A percentile compares a stretch with the other conserved stretches of the same genome.
Evolutionary conservation across 2,888 invertebrate genomes (phyloP).

Genomic region (Rhimphoctona megacephalus): DNA sequence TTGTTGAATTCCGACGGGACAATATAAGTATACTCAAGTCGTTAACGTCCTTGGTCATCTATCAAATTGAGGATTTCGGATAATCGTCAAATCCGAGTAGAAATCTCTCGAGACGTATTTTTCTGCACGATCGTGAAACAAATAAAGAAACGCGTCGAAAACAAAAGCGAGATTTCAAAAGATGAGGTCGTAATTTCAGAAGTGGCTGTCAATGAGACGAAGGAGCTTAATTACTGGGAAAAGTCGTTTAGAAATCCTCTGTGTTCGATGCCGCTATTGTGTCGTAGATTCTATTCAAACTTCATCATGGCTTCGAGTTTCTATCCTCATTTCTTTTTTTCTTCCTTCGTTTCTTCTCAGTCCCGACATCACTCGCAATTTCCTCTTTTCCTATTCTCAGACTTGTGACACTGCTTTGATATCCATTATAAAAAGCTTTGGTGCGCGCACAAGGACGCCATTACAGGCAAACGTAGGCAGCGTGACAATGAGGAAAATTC

Average conservation of each 20-base stretch:
- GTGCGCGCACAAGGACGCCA: slow-evolving; percentile 36
- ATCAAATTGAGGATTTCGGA: slow-evolving; percentile 35
- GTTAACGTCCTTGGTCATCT: slow-evolving; percentile 57
- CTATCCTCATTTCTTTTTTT: not conserved
- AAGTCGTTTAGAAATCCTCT: slow-evolving; percentile 64
- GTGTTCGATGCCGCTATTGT: slow-evolving; percentile 62
- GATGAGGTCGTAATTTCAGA: slow-evolving; percentile 39
- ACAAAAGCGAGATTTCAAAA: slow-evolving; percentile 6
- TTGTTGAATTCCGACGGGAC: slow-evolving; percentile 54
- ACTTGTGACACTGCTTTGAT: slow-evolving; percentile 38
- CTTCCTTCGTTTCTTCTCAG: slow-evolving; percentile 4
- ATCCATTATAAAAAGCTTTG: slow-evolving; percentile 22
- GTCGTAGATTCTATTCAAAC: slow-evolving; percentile 65
- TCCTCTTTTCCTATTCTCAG: slow-evolving; percentile 46
- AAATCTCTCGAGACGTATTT: slow-evolving; percentile 17
- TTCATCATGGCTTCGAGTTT: slow-evolving; percentile 29
- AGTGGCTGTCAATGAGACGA: slow-evolving; percentile 17
- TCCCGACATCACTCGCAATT: slow-evolving; percentile 32
- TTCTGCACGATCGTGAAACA: slow-evolving; percentile 1
- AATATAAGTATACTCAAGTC: slow-evolving; percentile 34
- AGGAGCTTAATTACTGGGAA: slow-evolving; percentile 70
- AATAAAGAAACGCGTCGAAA: not conserved
- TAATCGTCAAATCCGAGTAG: not conserved
- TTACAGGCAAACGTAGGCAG: slow-evolving; percentile 45
- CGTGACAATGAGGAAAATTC: slow-evolving; percentile 70